A percentile compares a stretch with the other conserved stretches of the same genome.
phyloP scores from a whole-genome alignment of 1,140 invertebrate genomes.

The Aphis craccivora region DNA sequence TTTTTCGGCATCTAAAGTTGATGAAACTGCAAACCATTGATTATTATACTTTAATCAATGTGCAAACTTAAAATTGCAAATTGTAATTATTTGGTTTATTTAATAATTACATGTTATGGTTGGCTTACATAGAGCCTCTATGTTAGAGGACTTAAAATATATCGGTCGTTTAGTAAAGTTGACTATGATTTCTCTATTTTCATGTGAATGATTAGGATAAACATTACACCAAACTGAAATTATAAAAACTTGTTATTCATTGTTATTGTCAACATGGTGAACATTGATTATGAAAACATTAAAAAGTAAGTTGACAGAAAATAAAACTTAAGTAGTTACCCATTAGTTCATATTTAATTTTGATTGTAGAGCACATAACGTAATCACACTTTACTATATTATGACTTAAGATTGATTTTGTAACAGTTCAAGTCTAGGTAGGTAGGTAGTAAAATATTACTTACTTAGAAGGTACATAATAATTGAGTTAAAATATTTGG shows the following conservation, averaged over 20 bases:
- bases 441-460: neutral
- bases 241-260: neutral
- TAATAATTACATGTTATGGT: neutral
- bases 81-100: neutral
- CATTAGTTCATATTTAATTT: neutral
- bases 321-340: neutral
- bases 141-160: neutral
- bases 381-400: neutral
- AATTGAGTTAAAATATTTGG: neutral
- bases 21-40: neutral
- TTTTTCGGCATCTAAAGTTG: neutral
- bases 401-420: neutral
- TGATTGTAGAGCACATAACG: neutral
- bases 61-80: neutral
- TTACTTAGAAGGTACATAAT: neutral
- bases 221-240: neutral
- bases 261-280: neutral
- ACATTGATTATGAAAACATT: conserved; percentile 36
- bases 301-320: conserved; percentile 21
- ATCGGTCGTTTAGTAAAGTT: neutral
- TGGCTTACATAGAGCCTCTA: neutral
- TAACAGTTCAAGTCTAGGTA: neutral
- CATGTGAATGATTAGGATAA: neutral
- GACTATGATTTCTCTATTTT: neutral
- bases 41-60: neutral